Base-by-base conservation (phyloP, 37 sponge, comb jelly and placozoan genomes). In the Chondrilla cf. caribensis region DNA sequence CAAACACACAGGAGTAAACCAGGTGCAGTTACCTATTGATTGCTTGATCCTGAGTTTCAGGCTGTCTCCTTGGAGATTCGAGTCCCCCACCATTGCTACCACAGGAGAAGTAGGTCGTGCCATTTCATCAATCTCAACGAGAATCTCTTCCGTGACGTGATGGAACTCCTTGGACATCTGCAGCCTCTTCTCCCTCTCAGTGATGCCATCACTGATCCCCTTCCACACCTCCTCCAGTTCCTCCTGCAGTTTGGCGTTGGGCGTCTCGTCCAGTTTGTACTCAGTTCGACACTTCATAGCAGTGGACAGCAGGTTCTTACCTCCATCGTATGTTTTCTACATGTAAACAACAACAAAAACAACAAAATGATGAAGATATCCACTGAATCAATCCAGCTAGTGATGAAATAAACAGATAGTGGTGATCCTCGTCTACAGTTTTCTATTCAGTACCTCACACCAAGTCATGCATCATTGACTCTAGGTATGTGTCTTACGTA, bases 251-350 rank as follows among this genome's bases (percentile, higher is more conserved):
- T 35, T 39, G 2, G 54, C 25, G 55, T 68, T 84, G 64, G 79
- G 75, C 38, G 55, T 38, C 29, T 15, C 40, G 38, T 84, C 70
- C 60, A 87, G 43, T 28, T 37, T 29, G 31, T 59, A 66, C n/a
- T 88, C 70, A 47, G 54, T 38, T 1, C 91, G 76, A 54, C 47
- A 77, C 32, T 79, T 73, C 70, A 83, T 68, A 9, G 87, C 91
- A 17, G 85, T 79, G 38, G 85, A 76, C 15, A 91, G 43, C 60
- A 91, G 78, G 70, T 87, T 88, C 75, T 70, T 64, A 15, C 88
- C 88, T 78, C 76, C 76, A 36, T 39, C n/a, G 76, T 39, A 73
- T 2, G 76, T 73, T 73, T 73, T 73, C 76, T 73, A 11, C 3
- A 3, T 24, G 32, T 36, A 7, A 11, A n/a, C n/a, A 59, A 2